phyloP scores from a whole-genome alignment of 2,797 vertebrate genomes.

The Hafferia zeledoni region DNA sequence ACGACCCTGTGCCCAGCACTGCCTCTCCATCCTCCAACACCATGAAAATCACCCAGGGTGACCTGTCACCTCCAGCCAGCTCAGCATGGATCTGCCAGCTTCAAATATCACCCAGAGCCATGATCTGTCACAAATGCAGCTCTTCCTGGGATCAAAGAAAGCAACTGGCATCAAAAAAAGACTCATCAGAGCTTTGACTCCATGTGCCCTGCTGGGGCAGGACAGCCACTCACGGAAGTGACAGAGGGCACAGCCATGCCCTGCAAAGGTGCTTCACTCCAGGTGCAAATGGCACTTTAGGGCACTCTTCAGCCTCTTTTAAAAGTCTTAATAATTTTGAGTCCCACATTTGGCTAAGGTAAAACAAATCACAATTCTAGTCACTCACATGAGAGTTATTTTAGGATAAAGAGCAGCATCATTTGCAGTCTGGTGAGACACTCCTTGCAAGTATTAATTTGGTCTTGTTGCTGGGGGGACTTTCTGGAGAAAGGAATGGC shows the following conservation, averaged over 20 bases:
- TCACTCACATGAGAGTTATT: conserved; percentile 5
- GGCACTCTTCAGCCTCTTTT: background rate
- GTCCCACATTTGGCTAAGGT: background rate
- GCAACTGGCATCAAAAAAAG: background rate
- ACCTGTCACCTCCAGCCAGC: background rate
- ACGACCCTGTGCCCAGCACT: background rate
- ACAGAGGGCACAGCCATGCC: background rate
- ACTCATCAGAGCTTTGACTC: background rate
- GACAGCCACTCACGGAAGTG: background rate
- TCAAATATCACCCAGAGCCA: background rate
- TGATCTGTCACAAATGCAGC: background rate
- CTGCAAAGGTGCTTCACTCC: background rate
- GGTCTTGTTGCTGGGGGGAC: background rate
- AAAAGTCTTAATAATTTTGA: background rate
- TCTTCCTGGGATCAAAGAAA: background rate
- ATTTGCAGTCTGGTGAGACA: background rate
- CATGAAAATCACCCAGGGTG: background rate
- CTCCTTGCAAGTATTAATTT: background rate
- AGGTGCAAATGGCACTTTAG: background rate
- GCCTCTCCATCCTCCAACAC: background rate
- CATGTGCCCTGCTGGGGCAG: rapidly evolving
- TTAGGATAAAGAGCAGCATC: background rate
- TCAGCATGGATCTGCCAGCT: background rate
- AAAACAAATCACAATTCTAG: background rate
- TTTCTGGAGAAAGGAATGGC: background rate